These are phyloP conservation scores for Drosophila trichaetosa DNA, from an alignment of 2,888 invertebrate species.

Conservation along the genomic window DNA sequence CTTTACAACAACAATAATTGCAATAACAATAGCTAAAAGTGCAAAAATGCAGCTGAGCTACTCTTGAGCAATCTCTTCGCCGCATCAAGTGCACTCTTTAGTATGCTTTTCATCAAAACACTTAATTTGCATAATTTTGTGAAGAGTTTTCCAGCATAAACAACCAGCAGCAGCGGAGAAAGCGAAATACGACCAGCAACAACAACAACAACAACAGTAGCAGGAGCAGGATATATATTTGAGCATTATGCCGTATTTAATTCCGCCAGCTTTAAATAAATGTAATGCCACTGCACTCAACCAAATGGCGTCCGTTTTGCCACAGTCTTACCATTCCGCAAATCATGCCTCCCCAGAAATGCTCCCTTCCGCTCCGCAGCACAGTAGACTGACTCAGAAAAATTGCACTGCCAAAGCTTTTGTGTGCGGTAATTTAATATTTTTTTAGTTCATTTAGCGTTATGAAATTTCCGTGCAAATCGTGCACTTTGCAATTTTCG, in stretches of 20 bases:
- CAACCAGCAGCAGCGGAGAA: slow-evolving; percentile 15
- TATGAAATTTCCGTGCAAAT: slow-evolving; percentile 68
- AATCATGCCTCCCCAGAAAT: neutral
- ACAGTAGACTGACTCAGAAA: slow-evolving; percentile 22
- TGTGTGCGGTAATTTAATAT: slow-evolving; percentile 67
- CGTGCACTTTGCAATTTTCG: slow-evolving; percentile 64
- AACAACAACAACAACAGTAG: slow-evolving; percentile 7
- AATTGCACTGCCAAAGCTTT: slow-evolving; percentile 37
- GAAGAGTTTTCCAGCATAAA: slow-evolving; percentile 43
- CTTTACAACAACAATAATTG: slow-evolving; percentile 25
- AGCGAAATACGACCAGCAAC: slow-evolving; percentile 6
- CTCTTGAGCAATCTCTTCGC: slow-evolving; percentile 40
- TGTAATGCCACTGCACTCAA: slow-evolving; percentile 50
- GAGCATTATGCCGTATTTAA: slow-evolving; percentile 55
- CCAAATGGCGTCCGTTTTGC: slow-evolving; percentile 48
- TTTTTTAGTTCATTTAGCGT: slow-evolving; percentile 71
- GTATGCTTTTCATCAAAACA: slow-evolving; percentile 76
- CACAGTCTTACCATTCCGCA: neutral
- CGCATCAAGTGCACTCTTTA: slow-evolving; percentile 66
- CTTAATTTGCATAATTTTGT: slow-evolving; percentile 80
- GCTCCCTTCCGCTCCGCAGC: neutral
- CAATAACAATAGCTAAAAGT: slow-evolving; percentile 45
- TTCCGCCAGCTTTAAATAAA: slow-evolving; percentile 71
- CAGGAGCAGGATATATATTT: slow-evolving; percentile 15
- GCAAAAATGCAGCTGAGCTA: slow-evolving; percentile 31